These are phyloP conservation scores for Tauraco hartlaubi DNA, from an alignment of 2,797 vertebrate genomes.

Conservation along the genomic window DNA sequence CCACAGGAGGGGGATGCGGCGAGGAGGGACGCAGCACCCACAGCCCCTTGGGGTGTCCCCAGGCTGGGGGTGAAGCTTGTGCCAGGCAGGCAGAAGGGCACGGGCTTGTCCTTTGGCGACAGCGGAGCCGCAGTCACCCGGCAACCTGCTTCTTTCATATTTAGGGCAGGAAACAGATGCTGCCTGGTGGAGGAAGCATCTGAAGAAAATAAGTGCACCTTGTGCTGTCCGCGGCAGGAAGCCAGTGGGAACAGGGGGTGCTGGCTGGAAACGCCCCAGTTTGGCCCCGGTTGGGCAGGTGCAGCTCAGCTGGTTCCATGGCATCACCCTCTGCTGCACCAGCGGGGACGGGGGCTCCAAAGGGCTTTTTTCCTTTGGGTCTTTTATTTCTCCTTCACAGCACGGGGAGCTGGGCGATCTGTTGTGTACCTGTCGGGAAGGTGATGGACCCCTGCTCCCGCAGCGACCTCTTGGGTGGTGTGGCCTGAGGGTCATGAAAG, in stretches of 20 bases:
- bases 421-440: rapidly evolving
- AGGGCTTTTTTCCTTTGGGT: background rate
- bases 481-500: background rate
- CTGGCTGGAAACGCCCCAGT: rapidly evolving
- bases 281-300: background rate
- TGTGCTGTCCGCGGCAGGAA: background rate
- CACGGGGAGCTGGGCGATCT: background rate
- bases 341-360: background rate
- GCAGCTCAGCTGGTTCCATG: background rate
- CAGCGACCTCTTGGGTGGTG: background rate
- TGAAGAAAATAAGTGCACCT: background rate
- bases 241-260: background rate
- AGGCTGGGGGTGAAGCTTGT: rapidly evolving
- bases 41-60: background rate
- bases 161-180: slow-evolving; percentile 75
- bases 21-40: background rate
- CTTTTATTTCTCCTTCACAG: background rate
- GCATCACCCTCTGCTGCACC: background rate
- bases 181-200: slow-evolving; percentile 44
- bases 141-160: background rate
- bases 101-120: background rate
- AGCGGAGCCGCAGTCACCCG: background rate
- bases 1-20: rapidly evolving
- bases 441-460: rapidly evolving
- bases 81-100: background rate